Percentiles rank a stretch among this genome's conserved stretches.
These are phyloP conservation scores for Tribolium castaneum DNA, from an alignment of 1,140 invertebrate genomes.

Conservation along the genomic window DNA sequence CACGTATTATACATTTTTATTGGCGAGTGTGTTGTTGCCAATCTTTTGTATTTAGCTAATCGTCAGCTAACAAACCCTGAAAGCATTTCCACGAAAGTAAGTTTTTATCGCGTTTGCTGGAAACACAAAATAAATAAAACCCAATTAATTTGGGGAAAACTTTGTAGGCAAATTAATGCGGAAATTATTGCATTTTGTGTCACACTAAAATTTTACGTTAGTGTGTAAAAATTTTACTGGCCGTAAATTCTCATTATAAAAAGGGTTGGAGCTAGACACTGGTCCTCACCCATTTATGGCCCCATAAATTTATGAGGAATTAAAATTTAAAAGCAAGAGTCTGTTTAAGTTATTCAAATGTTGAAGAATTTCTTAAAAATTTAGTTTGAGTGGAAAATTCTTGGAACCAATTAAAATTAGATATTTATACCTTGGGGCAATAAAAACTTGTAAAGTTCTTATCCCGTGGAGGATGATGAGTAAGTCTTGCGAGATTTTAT, in stretches of 20 bases:
- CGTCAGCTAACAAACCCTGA: neutral
- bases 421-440: neutral
- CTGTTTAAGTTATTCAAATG: neutral
- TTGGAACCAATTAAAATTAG: neutral
- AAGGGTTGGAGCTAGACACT: neutral
- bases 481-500: neutral
- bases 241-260: neutral
- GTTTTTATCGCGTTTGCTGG: neutral
- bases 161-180: neutral
- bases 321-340: neutral
- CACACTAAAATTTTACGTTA: neutral
- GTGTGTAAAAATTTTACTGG: neutral
- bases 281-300: neutral
- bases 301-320: neutral
- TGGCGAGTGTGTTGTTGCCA: slow-evolving; percentile 16
- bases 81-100: neutral
- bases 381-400: neutral
- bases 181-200: neutral
- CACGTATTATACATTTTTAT: slow-evolving; percentile 33
- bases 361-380: neutral
- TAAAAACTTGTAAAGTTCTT: neutral
- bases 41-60: slow-evolving; percentile 14
- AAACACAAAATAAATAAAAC: too few relatives aligned
- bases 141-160: too few relatives aligned
- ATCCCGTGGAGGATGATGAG: neutral